Evolutionary conservation across 2,888 invertebrate species (phyloP).

Genomic region (Apodemia hepburni): DNA sequence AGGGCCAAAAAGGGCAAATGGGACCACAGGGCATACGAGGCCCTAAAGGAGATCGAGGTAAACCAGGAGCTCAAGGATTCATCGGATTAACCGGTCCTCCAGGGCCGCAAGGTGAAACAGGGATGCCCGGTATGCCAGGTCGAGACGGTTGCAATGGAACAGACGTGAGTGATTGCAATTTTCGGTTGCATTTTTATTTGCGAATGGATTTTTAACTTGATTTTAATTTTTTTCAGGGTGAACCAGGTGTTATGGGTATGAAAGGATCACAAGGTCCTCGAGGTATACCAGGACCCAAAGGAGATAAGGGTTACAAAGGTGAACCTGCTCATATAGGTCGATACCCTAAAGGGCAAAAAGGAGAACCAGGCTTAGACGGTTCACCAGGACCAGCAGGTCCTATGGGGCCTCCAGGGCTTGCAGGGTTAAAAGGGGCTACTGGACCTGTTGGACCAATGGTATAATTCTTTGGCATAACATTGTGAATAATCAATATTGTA

Average conservation of each 20-base stretch:
- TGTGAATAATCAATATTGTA: not conserved
- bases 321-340: slow-evolving; percentile 87
- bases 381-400: slow-evolving; percentile 83
- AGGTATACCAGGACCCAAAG: slow-evolving; percentile 84
- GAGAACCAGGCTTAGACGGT: slow-evolving; percentile 90
- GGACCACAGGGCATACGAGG: slow-evolving; percentile 91
- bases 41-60: slow-evolving; percentile 91
- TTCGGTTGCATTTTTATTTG: not conserved
- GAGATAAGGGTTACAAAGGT: slow-evolving; percentile 89
- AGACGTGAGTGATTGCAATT: slow-evolving; percentile 82
- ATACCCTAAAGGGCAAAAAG: slow-evolving; percentile 90
- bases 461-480: slow-evolving; percentile 30
- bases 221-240: slow-evolving; percentile 76
- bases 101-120: slow-evolving; percentile 84
- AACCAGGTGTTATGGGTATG: slow-evolving; percentile 85
- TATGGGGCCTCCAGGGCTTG: slow-evolving; percentile 82
- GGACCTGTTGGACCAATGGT: slow-evolving; percentile 83
- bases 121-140: slow-evolving; percentile 90
- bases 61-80: slow-evolving; percentile 93
- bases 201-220: slow-evolving; percentile 8
- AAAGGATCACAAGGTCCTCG: slow-evolving; percentile 88
- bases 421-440: slow-evolving; percentile 79
- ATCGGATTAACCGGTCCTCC: slow-evolving; percentile 78
- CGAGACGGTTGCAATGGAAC: slow-evolving; percentile 98
- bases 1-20: slow-evolving; percentile 93